Conservation (phyloP, 2,888 invertebrate species). For the Mechanitis mazaeus region DNA sequence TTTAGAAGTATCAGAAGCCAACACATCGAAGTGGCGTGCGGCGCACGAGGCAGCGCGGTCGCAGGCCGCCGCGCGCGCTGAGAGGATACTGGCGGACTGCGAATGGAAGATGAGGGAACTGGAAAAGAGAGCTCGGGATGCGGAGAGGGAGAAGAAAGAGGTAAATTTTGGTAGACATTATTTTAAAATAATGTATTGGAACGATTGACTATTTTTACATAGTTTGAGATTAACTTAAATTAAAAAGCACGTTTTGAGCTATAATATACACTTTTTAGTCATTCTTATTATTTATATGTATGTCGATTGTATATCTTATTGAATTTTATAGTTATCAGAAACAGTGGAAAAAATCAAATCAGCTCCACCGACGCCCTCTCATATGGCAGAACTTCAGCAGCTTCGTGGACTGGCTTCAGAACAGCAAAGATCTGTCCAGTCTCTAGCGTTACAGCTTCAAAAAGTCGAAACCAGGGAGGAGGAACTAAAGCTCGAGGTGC, state of each 20-base stretch:
- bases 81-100: constrained; percentile 85
- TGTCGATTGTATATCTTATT: not conserved
- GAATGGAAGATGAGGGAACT: constrained; percentile 90
- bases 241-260: too few species aligned
- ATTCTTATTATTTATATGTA: too few species aligned
- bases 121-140: constrained; percentile 82
- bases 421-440: constrained; percentile 76
- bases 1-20: constrained; percentile 77
- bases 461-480: constrained; percentile 70
- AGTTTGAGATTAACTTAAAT: constrained; percentile 51
- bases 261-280: too few species aligned
- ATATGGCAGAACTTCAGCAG: constrained; percentile 59
- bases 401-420: constrained; percentile 73
- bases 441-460: constrained; percentile 73
- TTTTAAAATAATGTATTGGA: too few species aligned
- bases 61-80: constrained; percentile 82
- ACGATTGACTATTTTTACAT: too few species aligned
- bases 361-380: constrained; percentile 48
- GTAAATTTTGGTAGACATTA: constrained; percentile 39
- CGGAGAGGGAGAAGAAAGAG: constrained; percentile 76
- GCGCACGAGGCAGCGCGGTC: constrained; percentile 83
- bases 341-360: constrained; percentile 50
- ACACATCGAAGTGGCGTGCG: constrained; percentile 74
- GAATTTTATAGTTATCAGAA: constrained; percentile 44
- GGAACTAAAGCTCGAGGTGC: constrained; percentile 60